Evolutionary conservation across 2,113 vertebrate species (phyloP).

Genomic region (Pao palembangensis): DNA sequence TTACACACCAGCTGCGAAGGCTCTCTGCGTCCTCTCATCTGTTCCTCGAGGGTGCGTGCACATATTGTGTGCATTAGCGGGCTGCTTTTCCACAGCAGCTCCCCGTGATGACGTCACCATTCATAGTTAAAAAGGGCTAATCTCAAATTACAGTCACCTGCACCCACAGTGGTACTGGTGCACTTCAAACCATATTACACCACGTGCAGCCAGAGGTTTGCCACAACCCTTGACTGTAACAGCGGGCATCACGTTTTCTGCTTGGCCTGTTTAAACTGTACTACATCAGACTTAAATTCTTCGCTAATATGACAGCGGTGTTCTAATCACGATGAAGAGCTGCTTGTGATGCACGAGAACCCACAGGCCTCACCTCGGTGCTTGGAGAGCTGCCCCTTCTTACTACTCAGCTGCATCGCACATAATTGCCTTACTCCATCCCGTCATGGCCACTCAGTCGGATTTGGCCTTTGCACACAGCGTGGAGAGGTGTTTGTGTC

Average conservation of each 20-base stretch:
- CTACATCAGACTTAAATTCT: slow-evolving; percentile 34
- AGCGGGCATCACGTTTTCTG: slow-evolving; percentile 30
- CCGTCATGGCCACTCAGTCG: slow-evolving; percentile 55
- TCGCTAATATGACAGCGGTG: slow-evolving; percentile 60
- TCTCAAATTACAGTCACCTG: slow-evolving; percentile 11
- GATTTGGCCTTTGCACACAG: slow-evolving; percentile 45
- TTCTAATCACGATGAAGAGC: slow-evolving; percentile 60
- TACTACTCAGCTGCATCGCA: slow-evolving; percentile 36
- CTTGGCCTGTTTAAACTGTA: slow-evolving; percentile 32
- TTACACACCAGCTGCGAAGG: slow-evolving; percentile 60
- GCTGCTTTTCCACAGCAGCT: too few relatives aligned
- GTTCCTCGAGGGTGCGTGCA: slow-evolving; percentile 42
- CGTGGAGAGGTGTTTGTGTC: slow-evolving; percentile 12
- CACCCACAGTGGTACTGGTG: neutral
- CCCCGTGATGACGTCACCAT: slow-evolving; percentile 37
- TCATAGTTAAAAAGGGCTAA: slow-evolving; percentile 53
- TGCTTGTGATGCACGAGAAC: slow-evolving; percentile 19
- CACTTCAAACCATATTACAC: slow-evolving; percentile 17
- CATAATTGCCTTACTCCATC: slow-evolving; percentile 49
- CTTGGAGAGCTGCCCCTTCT: slow-evolving; percentile 42
- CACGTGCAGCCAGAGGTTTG: slow-evolving; percentile 13
- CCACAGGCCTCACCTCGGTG: slow-evolving; percentile 42
- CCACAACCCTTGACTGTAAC: slow-evolving; percentile 27
- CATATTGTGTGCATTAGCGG: slow-evolving; percentile 49
- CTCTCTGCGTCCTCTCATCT: slow-evolving; percentile 53